Evolutionary conservation across 1,140 invertebrate genomes (phyloP).

Genomic region (Pachypeltis micranthus): DNA sequence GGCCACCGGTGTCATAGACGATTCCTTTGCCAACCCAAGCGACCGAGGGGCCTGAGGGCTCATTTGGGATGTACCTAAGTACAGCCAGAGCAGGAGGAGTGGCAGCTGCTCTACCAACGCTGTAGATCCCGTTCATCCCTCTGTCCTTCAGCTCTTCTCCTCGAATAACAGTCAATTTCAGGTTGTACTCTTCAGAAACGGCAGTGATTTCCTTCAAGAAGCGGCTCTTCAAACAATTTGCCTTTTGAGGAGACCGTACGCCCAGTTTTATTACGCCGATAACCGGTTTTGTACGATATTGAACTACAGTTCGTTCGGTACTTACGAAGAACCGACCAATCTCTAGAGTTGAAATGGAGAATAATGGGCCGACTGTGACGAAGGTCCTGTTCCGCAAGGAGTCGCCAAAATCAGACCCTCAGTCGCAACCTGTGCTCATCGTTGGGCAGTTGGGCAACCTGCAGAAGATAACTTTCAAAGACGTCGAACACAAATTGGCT

Average conservation of each 20-base stretch:
- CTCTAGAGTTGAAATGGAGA: too few species aligned
- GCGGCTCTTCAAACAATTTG: too few species aligned
- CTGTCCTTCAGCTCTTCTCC: constrained; percentile 58
- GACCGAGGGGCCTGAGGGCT: constrained; percentile 42
- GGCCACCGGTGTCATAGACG: constrained; percentile 84
- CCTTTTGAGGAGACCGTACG: too few species aligned
- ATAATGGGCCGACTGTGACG: background rate
- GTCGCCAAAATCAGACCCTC: constrained; percentile 34
- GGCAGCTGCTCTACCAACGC: constrained; percentile 68
- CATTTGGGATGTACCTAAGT: background rate
- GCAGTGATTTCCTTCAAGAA: constrained; percentile 54
- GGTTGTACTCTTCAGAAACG: constrained; percentile 49
- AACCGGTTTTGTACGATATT: too few species aligned
- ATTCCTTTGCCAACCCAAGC: constrained; percentile 90
- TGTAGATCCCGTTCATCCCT: constrained; percentile 77
- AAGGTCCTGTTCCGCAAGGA: background rate
- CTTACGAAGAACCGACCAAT: too few species aligned
- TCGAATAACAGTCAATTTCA: constrained; percentile 54
- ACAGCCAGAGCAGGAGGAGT: constrained; percentile 67
- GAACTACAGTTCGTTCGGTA: too few species aligned
- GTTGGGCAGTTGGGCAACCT: constrained; percentile 64
- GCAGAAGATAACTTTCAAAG: constrained; percentile 46
- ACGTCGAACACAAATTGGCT: constrained; percentile 53
- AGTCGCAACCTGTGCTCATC: constrained; percentile 53
- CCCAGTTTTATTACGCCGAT: too few species aligned